A percentile compares a stretch with the other conserved stretches of the same genome.
Conservation (phyloP, 2,797 vertebrate species). For the Acanthurus leucopareius region DNA sequence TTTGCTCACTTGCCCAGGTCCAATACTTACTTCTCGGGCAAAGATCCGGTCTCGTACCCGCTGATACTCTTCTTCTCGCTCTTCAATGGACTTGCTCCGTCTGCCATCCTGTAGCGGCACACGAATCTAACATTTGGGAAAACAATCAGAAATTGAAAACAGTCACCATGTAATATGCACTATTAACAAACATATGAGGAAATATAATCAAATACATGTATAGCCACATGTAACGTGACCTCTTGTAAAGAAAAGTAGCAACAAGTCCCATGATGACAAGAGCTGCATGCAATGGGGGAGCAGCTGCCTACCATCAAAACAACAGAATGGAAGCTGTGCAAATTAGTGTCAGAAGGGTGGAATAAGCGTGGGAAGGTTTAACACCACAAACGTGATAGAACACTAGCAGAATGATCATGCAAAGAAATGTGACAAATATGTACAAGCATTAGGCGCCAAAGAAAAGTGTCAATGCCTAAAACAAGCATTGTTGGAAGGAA, state of each 20-base stretch:
- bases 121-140: constrained; percentile 90
- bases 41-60: constrained; percentile 99
- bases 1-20: constrained; percentile 17
- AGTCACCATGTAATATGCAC: background rate
- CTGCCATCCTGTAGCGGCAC: constrained; percentile 98
- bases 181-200: background rate
- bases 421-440: constrained; percentile 29
- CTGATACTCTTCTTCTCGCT: constrained; percentile 99
- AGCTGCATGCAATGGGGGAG: constrained; percentile 18
- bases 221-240: background rate
- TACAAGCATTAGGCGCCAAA: constrained; percentile 14
- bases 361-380: constrained; percentile 38
- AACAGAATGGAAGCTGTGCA: constrained; percentile 31
- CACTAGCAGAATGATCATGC: constrained; percentile 16
- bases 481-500: constrained; percentile 25
- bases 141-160: background rate
- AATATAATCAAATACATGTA: background rate
- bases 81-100: constrained; percentile 99
- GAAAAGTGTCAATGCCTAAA: constrained; percentile 31
- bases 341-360: constrained; percentile 17
- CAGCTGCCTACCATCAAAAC: constrained; percentile 50
- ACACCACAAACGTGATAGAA: constrained; percentile 38
- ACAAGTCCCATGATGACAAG: constrained; percentile 28
- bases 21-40: constrained; percentile 95
- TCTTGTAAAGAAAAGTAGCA: constrained; percentile 19